Base-by-base conservation (phyloP, 2,113 vertebrate species). In the human (Homo sapiens) region DNA sequence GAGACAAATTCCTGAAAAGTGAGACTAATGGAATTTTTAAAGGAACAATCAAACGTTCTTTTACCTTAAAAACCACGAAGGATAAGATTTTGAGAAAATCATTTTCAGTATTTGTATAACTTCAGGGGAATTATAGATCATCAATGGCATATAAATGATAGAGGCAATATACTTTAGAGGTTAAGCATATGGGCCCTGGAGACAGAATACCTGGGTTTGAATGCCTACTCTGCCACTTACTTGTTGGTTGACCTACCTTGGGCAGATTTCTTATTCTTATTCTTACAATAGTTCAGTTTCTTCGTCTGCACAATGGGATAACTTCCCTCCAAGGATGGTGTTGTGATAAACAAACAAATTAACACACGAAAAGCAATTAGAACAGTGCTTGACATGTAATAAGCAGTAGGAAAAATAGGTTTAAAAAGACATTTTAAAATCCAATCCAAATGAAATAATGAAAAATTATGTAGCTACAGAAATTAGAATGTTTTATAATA, bases 191-290 rank as follows among this genome's bases (percentile, higher is more conserved):
- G 20, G 13, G 38, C 13, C 11, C 10, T 78, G 27, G 52, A 61
- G 32, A 22, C 16, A 81, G 45, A 66, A 57, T 82, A 78, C 25
- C 30, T 72, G 40, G 2, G 4, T 59, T 86, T 68, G 32, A 96
- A 57, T 64, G 8, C 13, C 12, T 23, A 50, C 9, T 72, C 38
- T 82, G 32, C 38, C 32, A 20, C 17, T 68, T 91, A 78, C 4
- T 86, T 81, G 50, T n/a, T 89, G 8, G 82, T 57, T 55, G 25
- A 82, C 17, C 1, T 79, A 82, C 17, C 0, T 79, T 64, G 57
- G 76, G 66, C n/a, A 89, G 32, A 8, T 81, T 90, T 96, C 73
- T 68, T 79, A 95, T 90, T 96, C 73, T 68, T 79, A 95, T 40
- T 18, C 9, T 38, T 68, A 14, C 3, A 52, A 1, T 43, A 72